Base-by-base conservation (phyloP, 2,888 invertebrate genomes). In the Tryphoninae sp. region DNA sequence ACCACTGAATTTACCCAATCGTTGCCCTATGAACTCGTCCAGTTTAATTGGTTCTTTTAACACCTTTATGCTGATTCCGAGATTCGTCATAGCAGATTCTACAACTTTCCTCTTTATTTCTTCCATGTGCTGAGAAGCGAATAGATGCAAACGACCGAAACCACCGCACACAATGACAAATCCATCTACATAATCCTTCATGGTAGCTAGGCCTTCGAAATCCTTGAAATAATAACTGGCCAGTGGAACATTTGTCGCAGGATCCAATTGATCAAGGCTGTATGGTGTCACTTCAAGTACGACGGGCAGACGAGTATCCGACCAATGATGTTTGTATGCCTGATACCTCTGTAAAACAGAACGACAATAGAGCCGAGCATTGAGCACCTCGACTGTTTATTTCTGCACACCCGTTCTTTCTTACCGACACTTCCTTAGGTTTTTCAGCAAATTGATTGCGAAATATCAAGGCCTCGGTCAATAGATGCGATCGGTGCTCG, bases 251-350 rank as follows among this genome's bases (percentile, higher is more conserved):
- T 96, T 96, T 1, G 97, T 97, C 0, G 96, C 95, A 1, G 97
- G 96, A 92, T 99, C 98, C 79, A 98, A 92, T 92, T 99, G 99
- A 90, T 98, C 97, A 75, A 99, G 92, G 40, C 98, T 97, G 90
- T 96, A 96, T 0, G 97, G 96, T n/a, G 97, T 97, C 1, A 98
- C 96, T 93, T 98, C 98, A 81, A 99, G 93, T 26, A 97, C 95
- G 19, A 98, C 95, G 0, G 98, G 97, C 58, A 98, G 93, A 83
- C 97, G 95, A 49, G 96, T 96, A 72, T 98, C 98, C 64, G 98
- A 98, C 99, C 99, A 99, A 89, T 99, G 98, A 90, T 97, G 96
- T 93, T 99, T 99, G 92, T 96, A 97, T 4, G 97, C 97, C 92
- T 96, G 96, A 92, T 96, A 98, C 89, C 95, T 95, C 96, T 97